A percentile compares a stretch with the other conserved stretches of the same genome.
Evolutionary conservation across 2,113 vertebrate genomes (phyloP).

Genomic region (Polyodon spathula): DNA sequence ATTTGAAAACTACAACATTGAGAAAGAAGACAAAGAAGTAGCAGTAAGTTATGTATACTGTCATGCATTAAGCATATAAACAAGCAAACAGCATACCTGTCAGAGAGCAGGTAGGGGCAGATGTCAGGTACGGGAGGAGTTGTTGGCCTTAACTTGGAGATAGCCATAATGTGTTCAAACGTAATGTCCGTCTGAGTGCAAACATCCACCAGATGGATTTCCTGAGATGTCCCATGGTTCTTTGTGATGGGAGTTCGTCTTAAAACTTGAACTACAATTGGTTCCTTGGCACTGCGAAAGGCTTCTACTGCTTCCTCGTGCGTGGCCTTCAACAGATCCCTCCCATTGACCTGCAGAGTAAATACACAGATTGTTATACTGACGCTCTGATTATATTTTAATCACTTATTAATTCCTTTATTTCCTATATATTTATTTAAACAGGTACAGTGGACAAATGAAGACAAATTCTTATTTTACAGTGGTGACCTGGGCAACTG

Average conservation of each 20-base stretch:
- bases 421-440: too few species aligned
- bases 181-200: conserved; percentile 97
- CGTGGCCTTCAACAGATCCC: conserved; percentile 82
- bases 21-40: too few species aligned
- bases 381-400: too few species aligned
- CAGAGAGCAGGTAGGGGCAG: conserved; percentile 90
- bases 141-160: conserved; percentile 81
- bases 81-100: conserved; percentile 65
- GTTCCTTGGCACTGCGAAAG: conserved; percentile 82
- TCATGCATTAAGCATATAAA: too few species aligned
- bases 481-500: too few species aligned
- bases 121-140: conserved; percentile 92
- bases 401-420: too few species aligned
- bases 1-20: too few species aligned
- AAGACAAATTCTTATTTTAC: too few species aligned
- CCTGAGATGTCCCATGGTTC: conserved; percentile 57
- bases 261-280: conserved; percentile 90
- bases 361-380: too few species aligned
- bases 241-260: conserved; percentile 69
- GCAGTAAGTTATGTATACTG: too few species aligned
- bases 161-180: conserved; percentile 91
- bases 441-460: too few species aligned
- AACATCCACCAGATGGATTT: conserved; percentile 75
- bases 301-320: conserved; percentile 87
- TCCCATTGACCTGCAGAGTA: conserved; percentile 79